A percentile compares a stretch with the other conserved stretches of the same genome.
Evolutionary conservation across 2,113 vertebrate species (phyloP).

Genomic region (Porphyrio hochstetteri): DNA sequence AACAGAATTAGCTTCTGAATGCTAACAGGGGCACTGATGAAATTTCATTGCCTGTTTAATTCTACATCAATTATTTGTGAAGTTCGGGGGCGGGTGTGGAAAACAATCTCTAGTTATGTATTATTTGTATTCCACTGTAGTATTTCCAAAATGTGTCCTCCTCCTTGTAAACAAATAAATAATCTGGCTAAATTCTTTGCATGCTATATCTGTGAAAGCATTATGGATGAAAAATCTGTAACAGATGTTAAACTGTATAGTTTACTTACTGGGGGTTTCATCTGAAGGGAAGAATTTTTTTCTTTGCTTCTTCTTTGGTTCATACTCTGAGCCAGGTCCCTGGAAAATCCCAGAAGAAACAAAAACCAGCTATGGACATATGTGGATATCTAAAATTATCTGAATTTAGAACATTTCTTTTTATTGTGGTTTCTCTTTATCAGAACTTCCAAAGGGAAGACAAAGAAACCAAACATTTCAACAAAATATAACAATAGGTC

Average conservation of each 20-base stretch:
- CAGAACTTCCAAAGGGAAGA: background rate
- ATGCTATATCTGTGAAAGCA: background rate
- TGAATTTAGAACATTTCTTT: background rate
- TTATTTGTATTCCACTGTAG: background rate
- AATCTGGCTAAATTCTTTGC: background rate
- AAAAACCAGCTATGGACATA: background rate
- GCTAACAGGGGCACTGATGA: background rate
- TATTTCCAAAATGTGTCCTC: background rate
- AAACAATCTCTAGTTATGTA: background rate
- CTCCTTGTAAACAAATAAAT: background rate
- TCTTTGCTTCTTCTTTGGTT: constrained; percentile 63
- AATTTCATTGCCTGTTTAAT: background rate
- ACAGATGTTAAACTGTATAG: background rate
- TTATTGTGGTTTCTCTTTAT: background rate
- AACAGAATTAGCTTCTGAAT: background rate
- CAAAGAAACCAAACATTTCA: background rate
- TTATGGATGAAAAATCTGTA: background rate
- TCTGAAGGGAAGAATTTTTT: constrained; percentile 69
- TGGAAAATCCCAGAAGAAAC: constrained; percentile 20
- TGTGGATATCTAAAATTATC: background rate
- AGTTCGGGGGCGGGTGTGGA: background rate
- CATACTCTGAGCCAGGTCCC: constrained; percentile 71
- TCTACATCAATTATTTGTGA: background rate
- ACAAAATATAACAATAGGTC: background rate
- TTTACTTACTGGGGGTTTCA: constrained; percentile 71